Conservation (phyloP, 2,113 vertebrate species). For the Calyptommatus sinebrachiatus region DNA sequence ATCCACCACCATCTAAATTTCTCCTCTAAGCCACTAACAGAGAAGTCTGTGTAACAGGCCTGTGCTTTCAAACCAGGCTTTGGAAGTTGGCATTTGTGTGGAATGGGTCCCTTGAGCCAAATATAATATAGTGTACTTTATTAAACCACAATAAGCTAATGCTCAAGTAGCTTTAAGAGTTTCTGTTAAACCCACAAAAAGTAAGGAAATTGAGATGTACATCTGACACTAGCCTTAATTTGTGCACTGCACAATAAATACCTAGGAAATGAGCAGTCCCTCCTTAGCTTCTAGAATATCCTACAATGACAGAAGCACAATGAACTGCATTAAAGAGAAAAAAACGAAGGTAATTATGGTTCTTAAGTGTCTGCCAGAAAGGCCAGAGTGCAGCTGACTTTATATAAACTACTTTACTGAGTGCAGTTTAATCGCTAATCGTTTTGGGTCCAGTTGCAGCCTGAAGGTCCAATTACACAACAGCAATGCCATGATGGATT, state of each 20-base stretch:
- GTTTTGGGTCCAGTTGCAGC: neutral
- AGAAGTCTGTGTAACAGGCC: neutral
- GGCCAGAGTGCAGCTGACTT: slow-evolving; percentile 30
- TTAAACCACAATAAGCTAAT: slow-evolving; percentile 40
- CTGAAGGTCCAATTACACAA: slow-evolving; percentile 32
- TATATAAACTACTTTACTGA: slow-evolving; percentile 27
- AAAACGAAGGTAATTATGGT: slow-evolving; percentile 37
- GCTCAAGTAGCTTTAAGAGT: slow-evolving; percentile 23
- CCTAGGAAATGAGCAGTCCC: slow-evolving; percentile 33
- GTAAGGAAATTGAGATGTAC: slow-evolving; percentile 18
- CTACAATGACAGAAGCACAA: slow-evolving; percentile 44
- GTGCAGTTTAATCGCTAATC: slow-evolving; percentile 25
- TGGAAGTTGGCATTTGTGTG: slow-evolving; percentile 14
- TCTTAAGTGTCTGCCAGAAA: slow-evolving; percentile 43
- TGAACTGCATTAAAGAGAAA: slow-evolving; percentile 27
- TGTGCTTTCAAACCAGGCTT: slow-evolving; percentile 23
- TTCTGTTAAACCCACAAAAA: slow-evolving; percentile 35
- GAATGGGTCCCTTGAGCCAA: slow-evolving; percentile 21
- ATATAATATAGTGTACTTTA: slow-evolving; percentile 17
- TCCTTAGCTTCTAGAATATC: slow-evolving; percentile 22
- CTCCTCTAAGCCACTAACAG: neutral
- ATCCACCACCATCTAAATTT: neutral
- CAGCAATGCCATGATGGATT: slow-evolving; percentile 20
- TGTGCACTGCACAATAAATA: slow-evolving; percentile 23
- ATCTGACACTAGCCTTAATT: neutral